Evolutionary conservation across 2,113 vertebrate species (phyloP), one percentile per base, ranked within the genome.

Genomic region (Carassius auratus): DNA sequence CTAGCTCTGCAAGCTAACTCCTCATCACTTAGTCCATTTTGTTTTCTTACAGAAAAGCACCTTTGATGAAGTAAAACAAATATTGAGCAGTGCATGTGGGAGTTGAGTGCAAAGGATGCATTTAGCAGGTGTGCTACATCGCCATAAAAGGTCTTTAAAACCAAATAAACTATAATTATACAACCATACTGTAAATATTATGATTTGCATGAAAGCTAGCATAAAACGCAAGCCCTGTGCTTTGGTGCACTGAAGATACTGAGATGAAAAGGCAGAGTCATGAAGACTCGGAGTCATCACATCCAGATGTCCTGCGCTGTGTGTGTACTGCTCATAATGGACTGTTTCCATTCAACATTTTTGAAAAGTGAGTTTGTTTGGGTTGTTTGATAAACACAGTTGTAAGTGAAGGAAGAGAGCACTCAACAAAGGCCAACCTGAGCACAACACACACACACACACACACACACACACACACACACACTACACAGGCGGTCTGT

Each of bases 321-420:
- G 90, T 91, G 89, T 91, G 89, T 90, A 90, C 86, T 81, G 55
- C 76, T 81, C 62, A 78, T 86, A 88, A 90, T 87, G 83, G 48
- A 83, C 81, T 92, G 91, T 91, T 91, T 89, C 89, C 76, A 38
- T 78, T 69, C 89, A 87, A 73, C 61, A 75, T 86, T 85, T 75
- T 57, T 76, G 68, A 88, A 89, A 30, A 89, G 87, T 87, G 88
- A 90, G 85, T 86, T 84, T 92, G 89, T 90, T 91, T 88, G 84
- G 87, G 79, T 45, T 90, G 87, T 89, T 91, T 90, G 80, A 68
- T 90, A 90, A 92, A 92, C 90, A 92, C 64, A 50, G 86, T 83
- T 81, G 86, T 84, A 86, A 66, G 82, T 84, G 23, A 23, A 86
- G 77, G 81, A 88, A 86, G 62, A 85, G 81, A 50, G 45, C 62